These are phyloP conservation scores for Drosophila leontia DNA, from an alignment of 1,140 invertebrate species.

Conservation along the genomic window DNA sequence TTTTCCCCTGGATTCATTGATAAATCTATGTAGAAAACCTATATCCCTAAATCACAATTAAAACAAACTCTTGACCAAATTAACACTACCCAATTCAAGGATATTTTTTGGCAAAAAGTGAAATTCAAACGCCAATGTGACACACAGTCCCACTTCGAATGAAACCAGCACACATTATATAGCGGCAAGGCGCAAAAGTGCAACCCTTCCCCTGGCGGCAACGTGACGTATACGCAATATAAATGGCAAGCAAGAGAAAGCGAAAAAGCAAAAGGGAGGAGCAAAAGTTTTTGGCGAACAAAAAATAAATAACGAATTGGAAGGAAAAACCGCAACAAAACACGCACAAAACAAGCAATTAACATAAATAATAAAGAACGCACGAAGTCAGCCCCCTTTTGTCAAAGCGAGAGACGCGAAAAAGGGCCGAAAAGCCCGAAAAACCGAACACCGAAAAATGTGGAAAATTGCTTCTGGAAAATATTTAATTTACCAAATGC, in stretches of 20 bases:
- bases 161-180: neutral
- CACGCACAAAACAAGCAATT: slow-evolving; percentile 74
- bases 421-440: slow-evolving; percentile 4
- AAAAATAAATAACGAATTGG: slow-evolving; percentile 17
- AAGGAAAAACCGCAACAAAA: slow-evolving; percentile 52
- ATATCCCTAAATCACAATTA: neutral
- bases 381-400: slow-evolving; percentile 24
- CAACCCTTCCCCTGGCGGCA: slow-evolving; percentile 64
- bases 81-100: neutral
- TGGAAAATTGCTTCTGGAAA: slow-evolving; percentile 51
- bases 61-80: neutral
- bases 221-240: slow-evolving; percentile 76
- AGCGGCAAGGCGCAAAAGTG: slow-evolving; percentile 27
- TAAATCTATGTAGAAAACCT: no score
- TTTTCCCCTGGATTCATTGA: neutral
- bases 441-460: slow-evolving; percentile 39
- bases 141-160: slow-evolving; percentile 43
- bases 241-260: slow-evolving; percentile 21
- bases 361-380: slow-evolving; percentile 72
- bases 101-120: slow-evolving; percentile 9
- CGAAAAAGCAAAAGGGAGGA: slow-evolving; percentile 23
- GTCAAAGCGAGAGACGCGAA: slow-evolving; percentile 9
- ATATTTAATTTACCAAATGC: slow-evolving; percentile 66
- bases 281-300: slow-evolving; percentile 19
- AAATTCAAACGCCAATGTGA: slow-evolving; percentile 66